Conservation (phyloP, 2,888 invertebrate genomes). For the Ptilodon capucinus region DNA sequence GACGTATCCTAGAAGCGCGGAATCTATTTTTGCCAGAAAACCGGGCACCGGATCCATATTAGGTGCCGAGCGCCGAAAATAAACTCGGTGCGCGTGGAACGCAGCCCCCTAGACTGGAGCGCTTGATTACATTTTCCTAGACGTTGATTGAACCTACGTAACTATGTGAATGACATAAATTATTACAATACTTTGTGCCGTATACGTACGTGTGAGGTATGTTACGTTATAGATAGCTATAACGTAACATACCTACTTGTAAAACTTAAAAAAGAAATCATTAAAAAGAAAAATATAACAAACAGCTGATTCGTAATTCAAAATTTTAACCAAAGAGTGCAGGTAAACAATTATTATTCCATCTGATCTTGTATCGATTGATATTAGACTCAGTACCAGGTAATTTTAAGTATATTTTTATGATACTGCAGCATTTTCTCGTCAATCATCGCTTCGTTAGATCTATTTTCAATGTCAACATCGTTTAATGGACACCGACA, state of each 20-base stretch:
- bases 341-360: neutral
- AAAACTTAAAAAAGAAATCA: neutral
- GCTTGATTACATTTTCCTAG: conserved; percentile 30
- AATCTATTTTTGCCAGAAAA: conserved; percentile 71
- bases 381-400: neutral
- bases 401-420: neutral
- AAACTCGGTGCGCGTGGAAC: conserved; percentile 42
- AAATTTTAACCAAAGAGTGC: neutral
- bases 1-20: conserved; percentile 50
- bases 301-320: neutral
- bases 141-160: neutral
- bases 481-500: conserved; percentile 8
- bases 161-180: neutral
- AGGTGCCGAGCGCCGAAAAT: conserved; percentile 74
- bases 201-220: neutral
- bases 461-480: conserved; percentile 15
- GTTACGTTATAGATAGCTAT: too few relatives aligned
- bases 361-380: neutral
- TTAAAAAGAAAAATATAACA: neutral
- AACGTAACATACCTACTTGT: too few relatives aligned
- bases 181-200: neutral
- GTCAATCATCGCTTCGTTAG: conserved; percentile 1
- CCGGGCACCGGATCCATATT: conserved; percentile 79
- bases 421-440: neutral
- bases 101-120: conserved; percentile 56